Evolutionary conservation across 2,797 vertebrate species (phyloP), one percentile per base, ranked within the genome.

Genomic region (Ciconia nigra): DNA sequence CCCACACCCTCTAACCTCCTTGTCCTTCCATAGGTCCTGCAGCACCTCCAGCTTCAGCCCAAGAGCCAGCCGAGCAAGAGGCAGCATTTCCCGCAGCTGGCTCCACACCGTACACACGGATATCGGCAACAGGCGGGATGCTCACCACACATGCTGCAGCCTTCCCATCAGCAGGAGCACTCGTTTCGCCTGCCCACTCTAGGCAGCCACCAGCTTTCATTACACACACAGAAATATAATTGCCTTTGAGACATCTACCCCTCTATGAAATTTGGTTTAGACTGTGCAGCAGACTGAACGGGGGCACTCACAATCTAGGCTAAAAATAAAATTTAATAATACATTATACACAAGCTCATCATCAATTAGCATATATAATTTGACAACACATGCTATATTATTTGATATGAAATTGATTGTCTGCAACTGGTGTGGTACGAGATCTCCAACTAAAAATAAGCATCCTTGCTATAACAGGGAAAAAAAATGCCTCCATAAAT

Each of bases 281-380:
- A 57, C 63, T 26, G 13, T 12, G 62, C 63, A 84, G 62, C 66
- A 77, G 81, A 54, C 35, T 54, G 61, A 84, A 83, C 10, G 3
- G 35, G 28, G 63, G 55, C 70, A 66, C 51, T 25, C 62, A 37
- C 55, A 66, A 93, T 10, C 63, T n/a, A 13, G 71, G 78, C 74
- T 96, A 91, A 95, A 89, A 95, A 92, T 84, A 89, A 73, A 65
- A 80, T 76, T 33, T 87, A 92, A 72, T 82, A 93, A 84, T 63
- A 78, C 35, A 41, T 83, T 90, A 78, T 31, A 91, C 58, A 71
- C 41, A 46, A 62, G 66, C 59, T 90, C 70, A 84, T 72, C 90
- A 96, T 96, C 95, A 89, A 95, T 95, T 95, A 87, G 81, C 81
- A 73, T 87, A 54, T 42, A 77, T 73, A 79, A 96, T 94, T 80